Evolutionary conservation across 30 jellyfish, hydroid and myxozoan genomes (phyloP), one percentile per base, ranked within the genome.

Genomic region (Haliclystus octoradiatus): DNA sequence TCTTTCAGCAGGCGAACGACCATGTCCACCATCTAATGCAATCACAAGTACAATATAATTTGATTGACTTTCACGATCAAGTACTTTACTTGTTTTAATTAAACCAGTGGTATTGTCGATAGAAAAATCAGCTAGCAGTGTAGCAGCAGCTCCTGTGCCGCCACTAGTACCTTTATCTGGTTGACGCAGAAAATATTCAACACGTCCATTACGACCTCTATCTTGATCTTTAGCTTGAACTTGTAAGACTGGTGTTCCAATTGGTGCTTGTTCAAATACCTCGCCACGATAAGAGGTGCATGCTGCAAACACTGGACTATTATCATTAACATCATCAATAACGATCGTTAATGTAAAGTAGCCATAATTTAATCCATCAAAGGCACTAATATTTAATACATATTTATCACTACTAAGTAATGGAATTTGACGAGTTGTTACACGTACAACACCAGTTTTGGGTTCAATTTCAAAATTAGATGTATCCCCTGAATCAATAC

Each of bases 1-100:
- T 33, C 98, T 72, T 40, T 89, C 98, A 14, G 93, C 90, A 29
- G 93, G 85, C 2, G 81, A 51, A 62, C 98, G 66, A 62, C 91
- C 90, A 7, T 83, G 83, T 49, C 98, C 98, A 28, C 98, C 98
- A 68, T 89, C 98, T 3, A 77, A 77, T 3, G 98, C 98, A 52
- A 89, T 89, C 2, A 72, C 95, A n/a, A 89, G 53, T 31, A 89
- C 80, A 27, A 89, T 81, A 66, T 89, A 76, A 23, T 72, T 66
- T 4, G 85, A 67, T 34, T 77, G 70, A 31, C 68, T 64, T 63
- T 89, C 98, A 27, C 98, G 84, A 52, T 89, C 95, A 69, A 89
- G 82, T 46, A 66, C 61, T 79, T 79, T 34, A 27, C 74, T 85
- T 5, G 94, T 79, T 26, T 72, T 61, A 27, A 85, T 78, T 28